Evolutionary conservation across 2,113 vertebrate species (phyloP).

Genomic region (Eclectus roratus): DNA sequence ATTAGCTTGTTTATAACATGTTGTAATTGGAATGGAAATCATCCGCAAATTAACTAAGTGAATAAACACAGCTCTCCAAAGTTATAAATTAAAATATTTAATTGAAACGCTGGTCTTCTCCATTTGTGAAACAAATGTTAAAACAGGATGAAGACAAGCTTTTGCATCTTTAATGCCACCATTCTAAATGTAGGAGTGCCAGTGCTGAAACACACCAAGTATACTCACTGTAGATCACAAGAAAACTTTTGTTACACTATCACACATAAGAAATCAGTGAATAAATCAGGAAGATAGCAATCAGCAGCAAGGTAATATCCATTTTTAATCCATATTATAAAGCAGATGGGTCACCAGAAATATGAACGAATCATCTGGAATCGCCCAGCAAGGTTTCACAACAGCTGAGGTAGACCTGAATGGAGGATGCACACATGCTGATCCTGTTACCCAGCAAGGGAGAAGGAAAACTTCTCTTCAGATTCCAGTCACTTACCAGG

Average conservation of each 20-base stretch:
- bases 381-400: not conserved
- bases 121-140: not conserved
- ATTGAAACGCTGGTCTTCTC: not conserved
- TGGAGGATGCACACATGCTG: not conserved
- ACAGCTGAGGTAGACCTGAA: not conserved
- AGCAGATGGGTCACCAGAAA: not conserved
- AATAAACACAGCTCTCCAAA: constrained; percentile 13
- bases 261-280: not conserved
- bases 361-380: not conserved
- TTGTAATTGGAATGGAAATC: constrained; percentile 17
- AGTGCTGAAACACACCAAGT: not conserved
- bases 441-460: not conserved
- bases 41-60: constrained; percentile 14
- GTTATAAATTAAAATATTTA: constrained; percentile 23
- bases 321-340: not conserved
- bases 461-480: not conserved
- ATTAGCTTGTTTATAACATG: not conserved
- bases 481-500: not conserved
- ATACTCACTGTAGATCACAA: not conserved
- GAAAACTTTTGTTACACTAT: not conserved
- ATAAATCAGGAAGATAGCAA: not conserved
- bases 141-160: not conserved
- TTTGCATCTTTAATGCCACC: constrained; percentile 12
- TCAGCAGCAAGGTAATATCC: not conserved
- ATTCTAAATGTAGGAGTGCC: not conserved